Base-by-base conservation (phyloP, 2,113 vertebrate genomes). In the Oreamnos americanus region DNA sequence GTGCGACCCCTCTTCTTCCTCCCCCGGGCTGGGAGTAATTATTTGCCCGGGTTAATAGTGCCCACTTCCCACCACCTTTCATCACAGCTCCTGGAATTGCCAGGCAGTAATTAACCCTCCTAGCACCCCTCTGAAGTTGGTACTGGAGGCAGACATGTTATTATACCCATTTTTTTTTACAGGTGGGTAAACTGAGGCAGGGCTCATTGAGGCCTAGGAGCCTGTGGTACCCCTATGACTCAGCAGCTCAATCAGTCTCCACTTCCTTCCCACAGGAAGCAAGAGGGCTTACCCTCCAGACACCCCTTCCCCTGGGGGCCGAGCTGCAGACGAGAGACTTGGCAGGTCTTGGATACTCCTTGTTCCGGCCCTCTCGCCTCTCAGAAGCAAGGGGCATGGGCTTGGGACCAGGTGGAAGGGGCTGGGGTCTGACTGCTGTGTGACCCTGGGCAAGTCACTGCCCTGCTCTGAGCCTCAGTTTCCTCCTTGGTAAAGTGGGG, bases 151-250 rank as follows among this genome's bases (percentile, higher is more conserved):
- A 98, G 97, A 98, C 96, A 13, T 97, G 96, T 97, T 89, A 98
- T 98, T 98, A 98, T 97, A 47, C 51, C 81, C 51, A 47, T 47
- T 86, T 87, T 64, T 64, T 64, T 97, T 96, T 96, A 98, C 53
- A 79, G 78, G 93, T 58, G 83, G 97, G 96, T 98, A 98, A 98
- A 98, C 97, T 87, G 96, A 98, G 97, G 98, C 96, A 98, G 83
- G 62, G 21, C n/a, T 83, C 96, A 57, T 9, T 71, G 93, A 7
- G 36, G 49, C 78, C 93, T 91, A 93, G 76, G 86, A 96, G 93
- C n/a, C 94, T 93, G 82, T 47, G 5, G 55, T 58, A 89, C 76
- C 39, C 85, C 26, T 17, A 7, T 97, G 94, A 97, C 97, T 97
- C 94, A 97, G 97, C 81, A 95, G 94, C 91, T 74, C 21, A 13